Evolutionary conservation across 2,888 invertebrate genomes (phyloP), one percentile per base, ranked within the genome.

Genomic region (Melieria crassipennis): DNA sequence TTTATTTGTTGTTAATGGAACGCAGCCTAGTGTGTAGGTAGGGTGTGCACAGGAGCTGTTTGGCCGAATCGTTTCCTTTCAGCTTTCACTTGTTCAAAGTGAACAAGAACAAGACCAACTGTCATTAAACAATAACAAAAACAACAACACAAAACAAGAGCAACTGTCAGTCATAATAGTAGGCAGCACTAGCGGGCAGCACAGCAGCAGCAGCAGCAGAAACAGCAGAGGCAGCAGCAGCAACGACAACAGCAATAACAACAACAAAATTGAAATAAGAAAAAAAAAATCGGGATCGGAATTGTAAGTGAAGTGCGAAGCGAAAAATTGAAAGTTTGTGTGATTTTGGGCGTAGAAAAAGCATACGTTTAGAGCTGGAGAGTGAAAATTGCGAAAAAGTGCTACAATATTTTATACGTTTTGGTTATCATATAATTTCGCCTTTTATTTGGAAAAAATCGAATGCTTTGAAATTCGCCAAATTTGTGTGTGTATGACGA

Each of bases 11-110:
- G 42, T 30, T 13, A 16, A 9, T 57, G 57, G 55, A 7, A 7
- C 16, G 3, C 10, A 13, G 6, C 52, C 7, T 43, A 4, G 45
- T 10, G 11, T 55, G 45, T 46, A 6, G 7, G 45, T 46, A 6
- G 7, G 13, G 6, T 58, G n/a, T 52, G 66, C 43, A 30, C 30
- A 30, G 30, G 30, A 30, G 48, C 43, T 1, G 10, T 45, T 9
- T 63, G 55, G 42, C 45, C 16, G 11, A 7, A 47, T 71, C n/a
- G 65, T 69, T 48, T 60, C 62, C 65, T 65, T n/a, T 57, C 60
- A 57, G 45, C 65, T 72, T 69, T 69, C 62, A 65, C 69, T 72
- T 72, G 62, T 61, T 65, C 62, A 11, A 56, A 42, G 30, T 30
- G 30, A 50, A 67, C 63, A 50, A 64, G 13, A 56, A 70, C 16